These are phyloP conservation scores for Pomacea canaliculata DNA, from an alignment of 2,888 invertebrate genomes.

Conservation along the genomic window DNA sequence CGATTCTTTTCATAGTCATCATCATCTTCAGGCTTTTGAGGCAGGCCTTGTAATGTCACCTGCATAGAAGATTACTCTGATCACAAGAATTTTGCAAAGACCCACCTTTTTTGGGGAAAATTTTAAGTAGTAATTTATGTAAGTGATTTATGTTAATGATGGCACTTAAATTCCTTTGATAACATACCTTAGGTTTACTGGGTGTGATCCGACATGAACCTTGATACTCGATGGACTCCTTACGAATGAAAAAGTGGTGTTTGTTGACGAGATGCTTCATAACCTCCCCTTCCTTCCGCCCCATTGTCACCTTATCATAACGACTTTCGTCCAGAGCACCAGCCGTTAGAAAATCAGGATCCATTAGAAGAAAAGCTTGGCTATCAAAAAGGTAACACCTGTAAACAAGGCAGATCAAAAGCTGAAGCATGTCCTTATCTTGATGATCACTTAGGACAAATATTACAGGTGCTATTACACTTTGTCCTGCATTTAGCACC, in stretches of 20 bases:
- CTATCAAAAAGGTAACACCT: slow-evolving; percentile 71
- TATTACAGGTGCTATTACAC: no score
- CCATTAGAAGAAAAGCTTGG: slow-evolving; percentile 68
- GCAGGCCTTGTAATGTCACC: slow-evolving; percentile 69
- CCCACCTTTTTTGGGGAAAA: not conserved
- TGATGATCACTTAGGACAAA: no score
- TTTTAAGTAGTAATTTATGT: no score
- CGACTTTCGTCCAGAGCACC: slow-evolving; percentile 67
- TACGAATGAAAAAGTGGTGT: slow-evolving; percentile 67
- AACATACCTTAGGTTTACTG: slow-evolving; percentile 65
- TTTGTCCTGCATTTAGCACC: not conserved
- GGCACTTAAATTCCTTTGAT: no score
- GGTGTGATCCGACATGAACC: slow-evolving; percentile 69
- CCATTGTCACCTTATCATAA: slow-evolving; percentile 68
- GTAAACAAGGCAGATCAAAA: not conserved
- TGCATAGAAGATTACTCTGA: slow-evolving; percentile 32
- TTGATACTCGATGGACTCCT: slow-evolving; percentile 69
- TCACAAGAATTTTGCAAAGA: not conserved
- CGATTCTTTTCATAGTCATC: slow-evolving; percentile 70
- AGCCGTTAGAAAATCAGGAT: slow-evolving; percentile 68
- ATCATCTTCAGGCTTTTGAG: slow-evolving; percentile 69
- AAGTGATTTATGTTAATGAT: no score
- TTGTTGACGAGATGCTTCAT: slow-evolving; percentile 71
- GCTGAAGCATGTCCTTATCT: not conserved
- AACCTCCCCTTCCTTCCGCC: slow-evolving; percentile 70